phyloP scores from a whole-genome alignment of 2,888 invertebrate species.

The Tuta absoluta region DNA sequence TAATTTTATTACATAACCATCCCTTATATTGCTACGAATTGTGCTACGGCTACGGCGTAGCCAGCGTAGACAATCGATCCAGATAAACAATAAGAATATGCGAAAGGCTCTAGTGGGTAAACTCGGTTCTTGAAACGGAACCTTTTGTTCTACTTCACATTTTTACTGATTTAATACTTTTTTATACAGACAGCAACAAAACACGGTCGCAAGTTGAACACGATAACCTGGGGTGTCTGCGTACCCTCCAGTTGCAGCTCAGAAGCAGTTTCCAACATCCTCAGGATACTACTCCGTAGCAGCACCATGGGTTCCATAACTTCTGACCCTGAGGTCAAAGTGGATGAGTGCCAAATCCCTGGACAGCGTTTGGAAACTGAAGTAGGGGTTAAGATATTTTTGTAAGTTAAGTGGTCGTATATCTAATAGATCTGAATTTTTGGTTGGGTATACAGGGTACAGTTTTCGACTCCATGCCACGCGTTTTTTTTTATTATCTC shows the following conservation, averaged over 20 bases:
- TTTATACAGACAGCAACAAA: slow-evolving; percentile 38
- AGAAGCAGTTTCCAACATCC: slow-evolving; percentile 42
- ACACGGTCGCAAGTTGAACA: slow-evolving; percentile 39
- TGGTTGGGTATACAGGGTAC: too few relatives aligned
- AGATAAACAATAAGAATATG: background rate
- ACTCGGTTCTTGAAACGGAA: too few relatives aligned
- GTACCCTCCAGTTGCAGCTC: slow-evolving; percentile 44
- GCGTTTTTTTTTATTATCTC: too few relatives aligned
- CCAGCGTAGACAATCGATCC: too few relatives aligned
- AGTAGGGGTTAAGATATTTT: slow-evolving; percentile 37
- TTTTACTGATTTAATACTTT: background rate
- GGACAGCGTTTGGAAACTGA: slow-evolving; percentile 30
- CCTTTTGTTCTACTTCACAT: background rate
- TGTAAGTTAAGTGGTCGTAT: slow-evolving; percentile 41
- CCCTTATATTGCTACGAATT: background rate
- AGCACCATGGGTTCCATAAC: slow-evolving; percentile 36
- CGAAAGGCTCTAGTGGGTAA: too few relatives aligned
- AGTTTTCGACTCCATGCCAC: too few relatives aligned
- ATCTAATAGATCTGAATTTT: too few relatives aligned
- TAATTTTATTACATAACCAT: too few relatives aligned
- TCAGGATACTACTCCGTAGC: slow-evolving; percentile 38
- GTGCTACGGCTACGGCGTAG: background rate
- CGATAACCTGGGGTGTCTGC: slow-evolving; percentile 47
- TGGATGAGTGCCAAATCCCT: slow-evolving; percentile 40
- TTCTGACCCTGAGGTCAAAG: slow-evolving; percentile 35